Evolutionary conservation across 2,113 vertebrate species (phyloP).

Genomic region (Diadophis punctatus): DNA sequence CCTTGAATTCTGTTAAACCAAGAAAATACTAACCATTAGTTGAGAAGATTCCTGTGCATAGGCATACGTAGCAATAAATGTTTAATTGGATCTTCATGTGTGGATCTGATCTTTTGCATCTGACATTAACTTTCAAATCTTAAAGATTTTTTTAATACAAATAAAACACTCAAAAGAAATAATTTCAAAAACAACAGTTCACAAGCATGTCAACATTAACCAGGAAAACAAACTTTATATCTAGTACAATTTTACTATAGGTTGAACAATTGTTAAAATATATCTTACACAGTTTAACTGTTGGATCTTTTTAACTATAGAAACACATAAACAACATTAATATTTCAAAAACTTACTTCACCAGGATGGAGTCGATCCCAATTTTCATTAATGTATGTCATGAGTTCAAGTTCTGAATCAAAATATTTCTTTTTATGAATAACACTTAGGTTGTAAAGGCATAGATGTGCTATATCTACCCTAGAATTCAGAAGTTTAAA

Average conservation of each 20-base stretch:
- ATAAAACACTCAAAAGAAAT: neutral
- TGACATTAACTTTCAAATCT: neutral
- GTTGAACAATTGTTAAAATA: neutral
- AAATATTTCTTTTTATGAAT: constrained; percentile 99
- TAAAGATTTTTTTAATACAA: neutral
- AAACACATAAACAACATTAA: constrained; percentile 22
- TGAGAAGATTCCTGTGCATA: neutral
- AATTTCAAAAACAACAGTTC: neutral
- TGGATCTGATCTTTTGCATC: neutral
- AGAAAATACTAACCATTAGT: neutral
- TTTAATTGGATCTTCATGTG: neutral
- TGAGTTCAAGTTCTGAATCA: constrained; percentile 94
- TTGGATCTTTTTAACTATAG: neutral
- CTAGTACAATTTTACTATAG: neutral
- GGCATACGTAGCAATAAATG: neutral
- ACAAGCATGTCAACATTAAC: neutral
- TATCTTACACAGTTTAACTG: neutral
- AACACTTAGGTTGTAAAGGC: constrained; percentile 97
- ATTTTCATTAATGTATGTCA: constrained; percentile 95
- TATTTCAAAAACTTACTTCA: constrained; percentile 73
- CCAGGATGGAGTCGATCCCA: constrained; percentile 94
- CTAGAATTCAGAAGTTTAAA: constrained; percentile 70
- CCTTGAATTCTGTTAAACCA: neutral
- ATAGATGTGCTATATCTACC: constrained; percentile 95
- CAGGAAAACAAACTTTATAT: neutral